Evolutionary conservation across 92 coral and sea anemone species (phyloP).

Genomic region (Isaurus tuberculatus): DNA sequence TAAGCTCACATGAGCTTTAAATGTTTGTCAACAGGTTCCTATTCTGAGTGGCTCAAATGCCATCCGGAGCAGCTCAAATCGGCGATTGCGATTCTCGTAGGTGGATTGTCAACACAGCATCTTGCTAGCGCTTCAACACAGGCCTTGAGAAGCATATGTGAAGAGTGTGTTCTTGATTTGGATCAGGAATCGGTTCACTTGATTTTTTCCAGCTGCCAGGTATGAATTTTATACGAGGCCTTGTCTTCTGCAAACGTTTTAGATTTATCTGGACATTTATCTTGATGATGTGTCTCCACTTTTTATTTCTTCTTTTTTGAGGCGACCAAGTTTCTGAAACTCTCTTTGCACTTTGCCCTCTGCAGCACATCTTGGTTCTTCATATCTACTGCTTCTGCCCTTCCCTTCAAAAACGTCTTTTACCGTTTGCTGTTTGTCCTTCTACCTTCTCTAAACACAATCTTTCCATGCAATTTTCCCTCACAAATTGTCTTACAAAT

Average conservation of each 20-base stretch:
- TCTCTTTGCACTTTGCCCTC: too few species aligned
- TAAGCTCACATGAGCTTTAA: too few species aligned
- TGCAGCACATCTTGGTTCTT: too few species aligned
- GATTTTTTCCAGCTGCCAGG: constrained; percentile 91
- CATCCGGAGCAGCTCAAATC: constrained; percentile 93
- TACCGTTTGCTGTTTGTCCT: too few species aligned
- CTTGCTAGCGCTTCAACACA: constrained; percentile 93
- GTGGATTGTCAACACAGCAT: constrained; percentile 76
- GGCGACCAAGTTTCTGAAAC: too few species aligned
- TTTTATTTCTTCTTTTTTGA: too few species aligned
- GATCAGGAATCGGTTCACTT: constrained; percentile 74
- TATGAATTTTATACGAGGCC: background rate
- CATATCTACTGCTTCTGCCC: too few species aligned
- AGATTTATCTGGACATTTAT: background rate
- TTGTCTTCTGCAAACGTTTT: background rate
- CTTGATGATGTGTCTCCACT: too few species aligned
- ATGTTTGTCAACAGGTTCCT: constrained; percentile 70
- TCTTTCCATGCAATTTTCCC: too few species aligned
- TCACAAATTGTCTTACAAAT: too few species aligned
- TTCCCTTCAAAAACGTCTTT: too few species aligned
- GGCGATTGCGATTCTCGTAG: constrained; percentile 86
- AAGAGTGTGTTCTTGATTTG: constrained; percentile 92
- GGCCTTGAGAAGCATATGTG: constrained; percentile 96
- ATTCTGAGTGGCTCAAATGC: constrained; percentile 97
- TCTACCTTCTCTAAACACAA: too few species aligned